Base-by-base conservation (phyloP, 2,888 invertebrate genomes). In the Notodonta dromedarius region DNA sequence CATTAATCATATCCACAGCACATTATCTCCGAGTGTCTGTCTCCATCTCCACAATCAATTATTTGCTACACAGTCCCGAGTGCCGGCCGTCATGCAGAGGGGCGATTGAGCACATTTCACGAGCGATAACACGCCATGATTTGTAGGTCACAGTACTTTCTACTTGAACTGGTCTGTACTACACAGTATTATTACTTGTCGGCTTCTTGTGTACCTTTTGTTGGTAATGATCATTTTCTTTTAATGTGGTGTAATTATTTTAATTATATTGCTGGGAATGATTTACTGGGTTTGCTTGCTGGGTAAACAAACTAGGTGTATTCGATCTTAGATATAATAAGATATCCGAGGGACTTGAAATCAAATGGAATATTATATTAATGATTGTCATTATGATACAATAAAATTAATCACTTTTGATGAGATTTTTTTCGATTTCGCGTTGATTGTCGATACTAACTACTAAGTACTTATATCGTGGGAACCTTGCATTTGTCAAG, bases 131-230 rank as follows among this genome's bases (percentile, higher is more conserved):
- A 73, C 70, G 62, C 68, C 70, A 56, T 66, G 72, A 72, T 76
- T 80, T 77, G 79, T 85, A 65, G 84, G 83, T 78, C 83, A 79
- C 65, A 67, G 71, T 71, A 80, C 83, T 85, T 85, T 84, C 84
- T 85, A 82, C 71, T 74, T 66, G 65, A 46, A 59, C 62, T 65
- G 70, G 57, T 72, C 74, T 70, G 64, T 79, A 80, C 75, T 74
- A 59, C 79, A 80, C 78, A 80, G 67, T 56, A 69, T 69, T 63
- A 64, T 70, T 67, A 65, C 61, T 67, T 77, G 74, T 71, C 65
- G 57, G 58, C 68, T 67, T 61, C 69, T 67, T 67, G 58, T 46
- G 56, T 57, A 50, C 42, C 60, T 63, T 46, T 46, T 46, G 46
- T 46, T 46, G 46, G 46, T 46, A 46, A n/a, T 46, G n/a, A 46